Conservation (phyloP, 2,113 vertebrate species). For the Lophura nycthemera region DNA sequence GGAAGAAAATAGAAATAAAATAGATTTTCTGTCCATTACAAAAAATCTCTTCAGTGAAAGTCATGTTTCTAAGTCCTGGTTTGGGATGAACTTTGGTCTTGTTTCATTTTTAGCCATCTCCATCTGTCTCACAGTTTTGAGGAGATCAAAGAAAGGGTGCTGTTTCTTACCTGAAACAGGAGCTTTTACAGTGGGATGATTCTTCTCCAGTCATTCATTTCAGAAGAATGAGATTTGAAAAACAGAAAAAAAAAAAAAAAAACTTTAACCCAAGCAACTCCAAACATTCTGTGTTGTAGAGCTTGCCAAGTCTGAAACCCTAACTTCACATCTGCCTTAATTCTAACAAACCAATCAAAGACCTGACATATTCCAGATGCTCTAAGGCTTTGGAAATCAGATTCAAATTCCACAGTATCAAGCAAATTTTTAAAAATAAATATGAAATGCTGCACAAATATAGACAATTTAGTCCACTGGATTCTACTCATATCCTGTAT, state of each 20-base stretch:
- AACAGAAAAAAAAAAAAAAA: background rate
- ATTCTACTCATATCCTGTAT: slow-evolving; percentile 22
- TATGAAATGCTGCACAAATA: background rate
- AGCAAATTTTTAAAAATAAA: slow-evolving; percentile 12
- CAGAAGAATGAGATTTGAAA: background rate
- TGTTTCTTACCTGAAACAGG: background rate
- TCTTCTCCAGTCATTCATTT: background rate
- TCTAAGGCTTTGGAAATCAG: background rate
- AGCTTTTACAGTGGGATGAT: background rate
- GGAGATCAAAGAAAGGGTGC: background rate
- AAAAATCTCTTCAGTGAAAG: background rate
- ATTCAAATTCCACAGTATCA: background rate
- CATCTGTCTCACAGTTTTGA: background rate
- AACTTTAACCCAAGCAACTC: background rate
- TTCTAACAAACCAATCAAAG: background rate
- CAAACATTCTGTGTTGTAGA: background rate
- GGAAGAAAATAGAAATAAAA: background rate
- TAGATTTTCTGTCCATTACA: background rate
- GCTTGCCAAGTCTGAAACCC: background rate
- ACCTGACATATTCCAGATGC: background rate
- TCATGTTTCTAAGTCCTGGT: background rate
- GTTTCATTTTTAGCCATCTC: background rate
- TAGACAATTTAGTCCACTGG: slow-evolving; percentile 18
- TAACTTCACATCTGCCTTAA: background rate
- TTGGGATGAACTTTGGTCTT: background rate